Base-by-base conservation (phyloP, 2,888 invertebrate species). In the Orthosia incerta region DNA sequence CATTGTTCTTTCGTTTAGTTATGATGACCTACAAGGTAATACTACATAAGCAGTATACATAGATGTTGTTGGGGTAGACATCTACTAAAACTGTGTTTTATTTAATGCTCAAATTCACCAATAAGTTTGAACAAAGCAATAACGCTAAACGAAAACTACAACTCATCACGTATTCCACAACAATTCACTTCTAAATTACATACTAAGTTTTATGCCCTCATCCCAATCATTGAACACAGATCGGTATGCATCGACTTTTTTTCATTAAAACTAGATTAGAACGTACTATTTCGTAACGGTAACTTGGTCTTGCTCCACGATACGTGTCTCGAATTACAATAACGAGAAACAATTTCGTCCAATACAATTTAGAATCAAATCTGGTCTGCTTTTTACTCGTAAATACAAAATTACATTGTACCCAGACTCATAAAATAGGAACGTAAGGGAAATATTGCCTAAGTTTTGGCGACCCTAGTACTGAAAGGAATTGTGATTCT, bases 311-410 rank as follows among this genome's bases (percentile, higher is more conserved):
- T 68, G 71, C 59, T 83, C 79, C 51, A 46, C 15, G 15, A 56
- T 72, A 82, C 85, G 85, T 84, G 86, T 45, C 67, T 56, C 59
- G 77, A 72, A 71, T 81, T 69, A 73, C 51, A 74, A 72, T 61
- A n/a, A 55, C 60, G 65, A 77, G 56, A 82, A 66, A 72, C 85
- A 77, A 84, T 79, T 84, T 84, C 66, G 71, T 65, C 61, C 64
- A 66, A 77, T 65, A 79, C 84, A 79, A 86, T 85, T 85, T 79
- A 74, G 71, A 85, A 86, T 73, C 82, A 82, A 86, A 86, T 85
- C 79, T 77, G 75, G 51, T 66, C 74, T 76, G 73, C 63, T 76
- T 84, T 84, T 77, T 78, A 74, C 65, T 82, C 71, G 82, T 84
- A 79, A 84, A 84, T 82, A 84, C 78, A 71, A 78, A 84, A 82